A percentile compares a stretch with the other conserved stretches of the same genome.
phyloP scores from a whole-genome alignment of 35 echinoderm and acorn worm genomes.

The Acanthaster planci region DNA sequence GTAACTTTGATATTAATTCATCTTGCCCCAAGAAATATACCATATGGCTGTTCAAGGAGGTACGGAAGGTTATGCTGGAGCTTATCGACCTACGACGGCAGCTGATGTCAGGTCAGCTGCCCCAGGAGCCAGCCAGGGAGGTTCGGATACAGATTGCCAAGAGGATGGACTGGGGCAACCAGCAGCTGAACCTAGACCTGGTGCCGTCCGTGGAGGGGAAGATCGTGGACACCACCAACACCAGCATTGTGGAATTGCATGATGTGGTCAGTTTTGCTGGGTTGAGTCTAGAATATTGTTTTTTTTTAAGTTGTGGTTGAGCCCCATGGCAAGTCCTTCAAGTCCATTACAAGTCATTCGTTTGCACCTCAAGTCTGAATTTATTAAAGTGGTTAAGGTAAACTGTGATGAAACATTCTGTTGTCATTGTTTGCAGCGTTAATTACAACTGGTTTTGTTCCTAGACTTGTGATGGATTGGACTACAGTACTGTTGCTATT shows the following conservation, averaged over 20 bases:
- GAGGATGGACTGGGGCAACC: conserved; percentile 64
- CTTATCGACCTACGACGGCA: conserved; percentile 61
- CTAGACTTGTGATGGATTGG: too few species aligned
- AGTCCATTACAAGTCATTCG: too few species aligned
- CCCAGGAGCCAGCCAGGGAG: conserved; percentile 52
- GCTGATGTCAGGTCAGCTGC: conserved; percentile 49
- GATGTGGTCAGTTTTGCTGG: conserved; percentile 56
- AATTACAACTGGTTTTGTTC: too few species aligned
- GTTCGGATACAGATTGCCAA: conserved; percentile 44
- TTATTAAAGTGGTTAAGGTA: too few species aligned
- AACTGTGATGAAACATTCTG: too few species aligned
- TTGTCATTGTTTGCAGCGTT: too few species aligned
- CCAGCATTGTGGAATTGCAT: conserved; percentile 58
- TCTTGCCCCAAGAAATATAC: too few species aligned
- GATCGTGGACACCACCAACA: conserved; percentile 30
- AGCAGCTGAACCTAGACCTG: conserved; percentile 53
- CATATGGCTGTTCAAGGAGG: background rate
- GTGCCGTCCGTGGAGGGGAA: conserved; percentile 67
- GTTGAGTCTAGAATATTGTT: background rate
- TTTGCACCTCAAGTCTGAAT: too few species aligned
- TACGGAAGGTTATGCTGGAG: conserved; percentile 67
- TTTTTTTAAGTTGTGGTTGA: too few species aligned
- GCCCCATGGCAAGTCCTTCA: too few species aligned
- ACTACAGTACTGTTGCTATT: too few species aligned
- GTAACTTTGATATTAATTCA: background rate